These are phyloP conservation scores for Merluccius polli DNA, from an alignment of 2,797 vertebrate species.

Conservation along the genomic window DNA sequence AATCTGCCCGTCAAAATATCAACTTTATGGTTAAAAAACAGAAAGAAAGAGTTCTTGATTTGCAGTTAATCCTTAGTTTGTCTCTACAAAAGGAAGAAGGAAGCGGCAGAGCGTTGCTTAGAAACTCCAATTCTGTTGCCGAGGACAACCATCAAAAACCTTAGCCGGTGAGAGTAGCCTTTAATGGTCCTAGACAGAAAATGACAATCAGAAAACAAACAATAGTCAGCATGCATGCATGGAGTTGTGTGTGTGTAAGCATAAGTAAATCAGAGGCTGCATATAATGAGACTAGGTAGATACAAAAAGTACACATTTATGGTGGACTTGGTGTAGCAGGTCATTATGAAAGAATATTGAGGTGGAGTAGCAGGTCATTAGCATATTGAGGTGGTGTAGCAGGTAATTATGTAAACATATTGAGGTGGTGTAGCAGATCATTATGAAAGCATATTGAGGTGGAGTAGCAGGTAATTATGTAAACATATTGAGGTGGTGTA, in stretches of 20 bases:
- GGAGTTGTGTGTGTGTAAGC: background rate
- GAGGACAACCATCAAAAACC: slow-evolving; percentile 65
- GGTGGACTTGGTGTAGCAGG: background rate
- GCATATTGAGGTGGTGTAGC: too few relatives aligned
- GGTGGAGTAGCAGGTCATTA: too few relatives aligned
- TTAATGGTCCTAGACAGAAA: slow-evolving; percentile 68
- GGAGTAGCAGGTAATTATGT: background rate
- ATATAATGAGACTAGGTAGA: background rate
- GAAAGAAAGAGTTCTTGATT: slow-evolving; percentile 76
- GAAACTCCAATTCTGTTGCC: slow-evolving; percentile 80
- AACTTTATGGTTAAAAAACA: slow-evolving; percentile 81
- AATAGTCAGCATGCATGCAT: background rate
- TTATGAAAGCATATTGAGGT: background rate
- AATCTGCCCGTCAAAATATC: slow-evolving; percentile 72
- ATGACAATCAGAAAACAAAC: slow-evolving; percentile 13
- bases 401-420: background rate
- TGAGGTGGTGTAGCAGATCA: background rate
- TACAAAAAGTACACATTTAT: background rate
- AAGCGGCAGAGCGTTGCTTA: slow-evolving; percentile 85
- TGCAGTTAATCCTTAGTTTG: slow-evolving; percentile 83
- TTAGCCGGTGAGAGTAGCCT: slow-evolving; percentile 49
- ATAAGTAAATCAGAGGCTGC: background rate
- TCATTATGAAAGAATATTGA: background rate
- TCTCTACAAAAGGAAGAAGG: slow-evolving; percentile 83
- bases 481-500: background rate